A percentile compares a stretch with the other conserved stretches of the same genome.
These are phyloP conservation scores for Aldabrachelys gigantea DNA, from an alignment of 2,113 vertebrate species.

Conservation along the genomic window DNA sequence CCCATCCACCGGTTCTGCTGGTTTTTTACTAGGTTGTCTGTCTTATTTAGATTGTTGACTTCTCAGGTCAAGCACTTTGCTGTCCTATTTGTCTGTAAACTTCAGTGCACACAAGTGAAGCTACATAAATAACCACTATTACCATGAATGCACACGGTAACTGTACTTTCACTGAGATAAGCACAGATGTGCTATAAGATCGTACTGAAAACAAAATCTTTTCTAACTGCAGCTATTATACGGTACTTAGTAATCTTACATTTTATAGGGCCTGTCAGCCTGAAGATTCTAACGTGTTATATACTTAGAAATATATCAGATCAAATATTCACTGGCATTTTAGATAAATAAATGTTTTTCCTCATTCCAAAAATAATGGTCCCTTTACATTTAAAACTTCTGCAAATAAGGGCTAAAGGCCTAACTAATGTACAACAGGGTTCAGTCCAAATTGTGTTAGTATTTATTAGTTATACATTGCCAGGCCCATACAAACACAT, in stretches of 20 bases:
- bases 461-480: background rate
- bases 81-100: background rate
- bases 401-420: background rate
- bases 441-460: background rate
- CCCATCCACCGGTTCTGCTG: background rate
- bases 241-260: background rate
- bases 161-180: background rate
- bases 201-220: background rate
- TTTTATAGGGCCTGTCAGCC: background rate
- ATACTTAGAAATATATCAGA: background rate
- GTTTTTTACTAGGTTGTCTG: conserved; percentile 2
- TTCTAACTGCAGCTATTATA: background rate
- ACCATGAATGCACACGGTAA: background rate
- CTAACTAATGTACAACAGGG: background rate
- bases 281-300: background rate
- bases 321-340: background rate
- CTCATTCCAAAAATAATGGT: background rate
- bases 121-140: background rate
- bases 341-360: background rate
- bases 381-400: background rate
- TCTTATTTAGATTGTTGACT: conserved; percentile 39
- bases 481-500: background rate
- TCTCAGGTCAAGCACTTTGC: background rate
- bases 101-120: background rate
- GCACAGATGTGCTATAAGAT: fast-evolving